Percentiles rank a stretch among this genome's conserved stretches.
phyloP scores from a whole-genome alignment of 2,888 invertebrate genomes.

The Shargacucullia verbasci region DNA sequence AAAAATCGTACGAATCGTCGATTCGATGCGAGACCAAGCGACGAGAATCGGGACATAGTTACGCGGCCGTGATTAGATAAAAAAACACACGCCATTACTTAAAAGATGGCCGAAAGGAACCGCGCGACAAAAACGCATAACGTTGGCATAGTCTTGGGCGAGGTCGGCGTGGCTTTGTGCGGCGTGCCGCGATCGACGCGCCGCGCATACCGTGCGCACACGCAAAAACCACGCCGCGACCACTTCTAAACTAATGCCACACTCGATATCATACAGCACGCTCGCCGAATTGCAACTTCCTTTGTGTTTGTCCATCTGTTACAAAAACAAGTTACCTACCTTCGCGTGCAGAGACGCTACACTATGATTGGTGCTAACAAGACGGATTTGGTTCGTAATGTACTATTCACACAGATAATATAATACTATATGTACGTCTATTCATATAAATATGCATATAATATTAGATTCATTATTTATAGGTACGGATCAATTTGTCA shows the following conservation, averaged over 20 bases:
- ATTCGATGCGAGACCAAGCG: slow-evolving; percentile 56
- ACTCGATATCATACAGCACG: slow-evolving; percentile 24
- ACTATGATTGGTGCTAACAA: too few relatives aligned
- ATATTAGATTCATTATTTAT: too few relatives aligned
- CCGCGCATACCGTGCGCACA: slow-evolving; percentile 36
- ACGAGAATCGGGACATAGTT: slow-evolving; percentile 62
- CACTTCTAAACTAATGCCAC: slow-evolving; percentile 22
- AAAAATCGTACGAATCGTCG: slow-evolving; percentile 69
- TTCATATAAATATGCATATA: too few relatives aligned
- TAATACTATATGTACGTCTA: too few relatives aligned
- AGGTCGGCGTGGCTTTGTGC: slow-evolving; percentile 58
- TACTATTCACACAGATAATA: too few relatives aligned
- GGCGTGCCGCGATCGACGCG: slow-evolving; percentile 47
- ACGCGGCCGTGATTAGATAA: slow-evolving; percentile 69
- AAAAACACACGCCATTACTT: slow-evolving; percentile 77
- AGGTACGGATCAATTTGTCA: too few relatives aligned
- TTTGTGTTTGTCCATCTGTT: not conserved
- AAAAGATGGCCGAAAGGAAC: slow-evolving; percentile 74
- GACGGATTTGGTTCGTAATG: too few relatives aligned
- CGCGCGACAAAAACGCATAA: slow-evolving; percentile 75
- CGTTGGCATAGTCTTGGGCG: slow-evolving; percentile 60
- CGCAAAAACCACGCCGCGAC: slow-evolving; percentile 37
- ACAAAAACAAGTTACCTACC: too few relatives aligned
- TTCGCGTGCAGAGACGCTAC: too few relatives aligned
- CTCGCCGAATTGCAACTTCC: not conserved